Base-by-base conservation (phyloP, 2,888 invertebrate species). In the Acanthosepion esculentum region DNA sequence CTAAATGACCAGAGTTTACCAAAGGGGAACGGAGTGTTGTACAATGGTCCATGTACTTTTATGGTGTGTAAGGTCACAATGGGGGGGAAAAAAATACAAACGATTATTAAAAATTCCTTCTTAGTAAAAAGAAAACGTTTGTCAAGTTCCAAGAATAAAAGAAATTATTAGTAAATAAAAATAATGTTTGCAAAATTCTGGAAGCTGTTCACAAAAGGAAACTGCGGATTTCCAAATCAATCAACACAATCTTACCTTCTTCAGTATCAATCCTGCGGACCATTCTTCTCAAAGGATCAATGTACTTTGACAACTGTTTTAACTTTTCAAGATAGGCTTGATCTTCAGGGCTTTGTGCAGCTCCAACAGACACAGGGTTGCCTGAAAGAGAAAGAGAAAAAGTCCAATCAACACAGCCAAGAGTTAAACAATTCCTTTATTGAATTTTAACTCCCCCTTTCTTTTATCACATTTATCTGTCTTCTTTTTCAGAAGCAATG, bases 311-410 rank as follows among this genome's bases (percentile, higher is more conserved):
- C 59, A 99, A 98, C 97, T 99, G 99, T 59, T 99, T 98, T 95
- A 99, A 98, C 97, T 99, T 99, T 97, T 99, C 99, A 94, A 99
- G 98, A 97, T 99, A 99, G 0, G 98, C 98, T 94, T 98, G 98
- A 96, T 99, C 99, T 96, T 99, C 99, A 91, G 96, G 95, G 94
- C 95, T 95, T 94, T 96, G 94, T 20, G 96, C 96, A 1, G 96
- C 96, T n/a, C 96, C 96, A 26, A 96, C 96, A 59, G 96, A 96
- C 48, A 95, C 96, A 95, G 96, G 96, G 94, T 96, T 96, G 91
- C 96, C 96, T 96, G 94, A 15, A 41, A 41, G 3, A 94, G 95
- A 33, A 78, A 91, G 64, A 92, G 7, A 94, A 41, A 93, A 26
- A 78, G 48, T 41, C 18, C 12, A 53, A 78, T 78, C 5, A 78